These are phyloP conservation scores for Wiebesia pumilae DNA, from an alignment of 1,140 invertebrate genomes.

Conservation along the genomic window DNA sequence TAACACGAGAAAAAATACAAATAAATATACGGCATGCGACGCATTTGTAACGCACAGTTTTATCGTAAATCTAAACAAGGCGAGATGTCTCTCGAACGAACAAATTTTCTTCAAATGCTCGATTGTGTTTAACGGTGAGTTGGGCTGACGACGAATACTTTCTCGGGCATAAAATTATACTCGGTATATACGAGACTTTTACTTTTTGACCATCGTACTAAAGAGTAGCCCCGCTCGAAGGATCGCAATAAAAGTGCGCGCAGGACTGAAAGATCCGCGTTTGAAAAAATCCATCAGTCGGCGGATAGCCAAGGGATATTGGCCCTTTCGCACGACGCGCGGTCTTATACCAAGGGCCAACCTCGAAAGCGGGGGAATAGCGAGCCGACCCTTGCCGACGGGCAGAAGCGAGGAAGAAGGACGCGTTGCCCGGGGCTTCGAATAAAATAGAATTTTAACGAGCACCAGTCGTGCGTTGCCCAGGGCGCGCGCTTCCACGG, in stretches of 20 bases:
- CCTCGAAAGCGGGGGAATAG: not conserved
- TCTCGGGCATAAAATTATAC: not conserved
- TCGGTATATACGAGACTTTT: not conserved
- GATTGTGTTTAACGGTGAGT: not conserved
- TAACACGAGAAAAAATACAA: slow-evolving; percentile 22
- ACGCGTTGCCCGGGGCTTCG: slow-evolving; percentile 33
- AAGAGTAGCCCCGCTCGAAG: not conserved
- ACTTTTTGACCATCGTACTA: not conserved
- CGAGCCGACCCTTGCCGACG: too few relatives aligned
- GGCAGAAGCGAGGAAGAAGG: not conserved
- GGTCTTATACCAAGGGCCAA: not conserved
- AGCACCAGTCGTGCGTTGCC: slow-evolving; percentile 56
- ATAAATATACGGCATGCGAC: not conserved
- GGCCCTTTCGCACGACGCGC: not conserved
- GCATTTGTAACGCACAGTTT: not conserved
- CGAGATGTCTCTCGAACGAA: not conserved
- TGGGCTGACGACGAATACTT: not conserved
- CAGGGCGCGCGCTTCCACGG: slow-evolving; percentile 51
- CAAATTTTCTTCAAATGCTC: not conserved
- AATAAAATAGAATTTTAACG: slow-evolving; percentile 75
- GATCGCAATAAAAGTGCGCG: not conserved
- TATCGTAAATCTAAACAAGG: not conserved
- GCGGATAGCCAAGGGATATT: not conserved
- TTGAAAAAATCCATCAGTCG: not conserved
- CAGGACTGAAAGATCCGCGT: not conserved